Percentiles rank a stretch among this genome's conserved stretches.
Evolutionary conservation across 1,140 invertebrate genomes (phyloP).

Genomic region (Oncopeltus fasciatus): DNA sequence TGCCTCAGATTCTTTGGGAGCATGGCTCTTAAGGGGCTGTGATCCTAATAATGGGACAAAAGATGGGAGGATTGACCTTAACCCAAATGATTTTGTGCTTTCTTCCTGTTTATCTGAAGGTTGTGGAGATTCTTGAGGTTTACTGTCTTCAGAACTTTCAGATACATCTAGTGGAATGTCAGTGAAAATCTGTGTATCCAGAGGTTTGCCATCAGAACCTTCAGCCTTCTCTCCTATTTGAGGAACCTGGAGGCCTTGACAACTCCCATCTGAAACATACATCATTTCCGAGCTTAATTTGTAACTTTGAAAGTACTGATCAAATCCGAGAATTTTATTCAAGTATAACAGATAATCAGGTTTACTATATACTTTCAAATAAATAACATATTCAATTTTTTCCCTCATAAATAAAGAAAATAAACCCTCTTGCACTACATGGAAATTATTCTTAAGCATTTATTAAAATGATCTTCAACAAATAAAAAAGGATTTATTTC

Average conservation of each 20-base stretch:
- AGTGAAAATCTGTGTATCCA: not conserved
- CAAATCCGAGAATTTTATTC: too few species aligned
- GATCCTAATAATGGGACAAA: not conserved
- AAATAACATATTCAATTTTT: too few species aligned
- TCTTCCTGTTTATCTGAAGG: not conserved
- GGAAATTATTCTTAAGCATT: too few species aligned
- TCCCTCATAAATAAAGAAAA: too few species aligned
- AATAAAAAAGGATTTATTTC: too few species aligned
- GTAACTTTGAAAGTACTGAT: too few species aligned
- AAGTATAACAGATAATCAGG: too few species aligned
- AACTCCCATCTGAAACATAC: conserved; percentile 7
- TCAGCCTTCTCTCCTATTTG: not conserved
- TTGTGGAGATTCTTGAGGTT: not conserved
- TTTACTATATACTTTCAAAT: too few species aligned
- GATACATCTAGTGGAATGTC: not conserved
- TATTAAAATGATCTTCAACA: too few species aligned
- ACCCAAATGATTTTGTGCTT: not conserved
- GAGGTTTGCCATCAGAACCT: not conserved
- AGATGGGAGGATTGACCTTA: not conserved
- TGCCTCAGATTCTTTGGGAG: not conserved
- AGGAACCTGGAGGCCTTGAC: not conserved
- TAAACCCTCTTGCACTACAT: too few species aligned
- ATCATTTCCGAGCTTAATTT: not conserved
- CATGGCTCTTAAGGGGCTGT: not conserved
- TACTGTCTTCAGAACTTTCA: not conserved